Conservation (phyloP, 2,797 vertebrate genomes). For the Myoxocephalus aenaeus region DNA sequence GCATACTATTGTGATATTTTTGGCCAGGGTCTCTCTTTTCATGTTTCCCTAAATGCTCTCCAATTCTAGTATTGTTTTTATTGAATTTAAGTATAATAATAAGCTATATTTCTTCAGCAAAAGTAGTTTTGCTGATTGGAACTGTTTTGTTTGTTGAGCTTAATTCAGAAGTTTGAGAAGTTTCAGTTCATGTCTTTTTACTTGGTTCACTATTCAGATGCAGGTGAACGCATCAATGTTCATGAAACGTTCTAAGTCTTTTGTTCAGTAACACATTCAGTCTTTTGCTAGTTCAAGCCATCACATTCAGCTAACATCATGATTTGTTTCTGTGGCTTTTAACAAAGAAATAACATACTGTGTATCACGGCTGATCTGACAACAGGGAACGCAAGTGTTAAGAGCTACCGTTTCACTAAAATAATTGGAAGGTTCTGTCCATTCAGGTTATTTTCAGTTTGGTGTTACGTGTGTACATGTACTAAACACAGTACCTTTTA, state of each 20-base stretch:
- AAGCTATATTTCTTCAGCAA: background rate
- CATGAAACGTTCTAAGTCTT: background rate
- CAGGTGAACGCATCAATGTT: too few relatives aligned
- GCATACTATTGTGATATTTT: background rate
- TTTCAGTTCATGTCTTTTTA: background rate
- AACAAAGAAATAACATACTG: background rate
- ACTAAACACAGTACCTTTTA: background rate
- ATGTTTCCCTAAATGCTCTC: background rate
- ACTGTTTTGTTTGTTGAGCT: background rate
- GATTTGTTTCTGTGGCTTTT: background rate
- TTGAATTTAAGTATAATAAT: background rate
- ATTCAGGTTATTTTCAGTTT: background rate
- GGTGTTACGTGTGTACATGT: background rate
- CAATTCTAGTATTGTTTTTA: background rate
- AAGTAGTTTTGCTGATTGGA: background rate
- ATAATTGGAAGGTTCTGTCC: background rate
- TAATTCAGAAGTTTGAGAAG: background rate
- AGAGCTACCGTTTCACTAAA: background rate
- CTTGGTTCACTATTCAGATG: too few relatives aligned
- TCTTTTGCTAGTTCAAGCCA: background rate
- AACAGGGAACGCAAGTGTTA: too few relatives aligned
- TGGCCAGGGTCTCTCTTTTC: background rate
- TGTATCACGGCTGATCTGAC: too few relatives aligned
- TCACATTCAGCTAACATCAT: background rate
- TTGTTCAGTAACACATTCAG: background rate